Evolutionary conservation across 1,140 invertebrate species (phyloP).

Genomic region (Anadara kagoshimensis): DNA sequence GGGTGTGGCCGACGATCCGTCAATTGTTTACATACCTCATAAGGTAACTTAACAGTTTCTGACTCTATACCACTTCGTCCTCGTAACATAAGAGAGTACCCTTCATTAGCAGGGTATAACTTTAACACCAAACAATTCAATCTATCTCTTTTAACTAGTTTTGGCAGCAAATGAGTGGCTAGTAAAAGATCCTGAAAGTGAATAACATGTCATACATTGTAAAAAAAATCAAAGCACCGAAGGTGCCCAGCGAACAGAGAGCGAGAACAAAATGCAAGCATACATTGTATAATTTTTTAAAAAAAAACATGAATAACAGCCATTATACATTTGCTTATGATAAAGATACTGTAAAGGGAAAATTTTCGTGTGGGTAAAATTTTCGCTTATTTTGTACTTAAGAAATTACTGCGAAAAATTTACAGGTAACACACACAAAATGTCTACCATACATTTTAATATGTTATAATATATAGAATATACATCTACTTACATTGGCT

Average conservation of each 20-base stretch:
- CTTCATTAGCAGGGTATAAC: conserved; percentile 92
- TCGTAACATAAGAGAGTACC: conserved; percentile 89
- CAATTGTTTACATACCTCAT: conserved; percentile 68
- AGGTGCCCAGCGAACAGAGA: too few species aligned
- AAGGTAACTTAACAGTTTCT: conserved; percentile 75
- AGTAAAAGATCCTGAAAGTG: conserved; percentile 77
- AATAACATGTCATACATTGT: neutral
- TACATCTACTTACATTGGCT: too few species aligned
- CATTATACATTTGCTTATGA: neutral
- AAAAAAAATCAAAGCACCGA: neutral
- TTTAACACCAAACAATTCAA: conserved; percentile 92
- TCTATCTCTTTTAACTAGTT: conserved; percentile 87
- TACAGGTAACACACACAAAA: too few species aligned
- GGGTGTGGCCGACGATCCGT: too few species aligned
- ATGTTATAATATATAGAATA: too few species aligned
- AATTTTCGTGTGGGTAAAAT: too few species aligned
- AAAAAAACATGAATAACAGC: neutral
- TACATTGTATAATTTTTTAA: neutral
- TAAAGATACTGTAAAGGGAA: neutral
- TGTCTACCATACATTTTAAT: too few species aligned
- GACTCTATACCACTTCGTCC: conserved; percentile 74
- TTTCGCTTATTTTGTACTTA: too few species aligned
- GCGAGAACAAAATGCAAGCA: neutral
- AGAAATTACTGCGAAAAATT: too few species aligned
- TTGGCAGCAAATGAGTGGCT: conserved; percentile 87